A percentile compares a stretch with the other conserved stretches of the same genome.
Evolutionary conservation across 2,797 vertebrate species (phyloP).

Genomic region (Phaenicophaeus curvirostris): DNA sequence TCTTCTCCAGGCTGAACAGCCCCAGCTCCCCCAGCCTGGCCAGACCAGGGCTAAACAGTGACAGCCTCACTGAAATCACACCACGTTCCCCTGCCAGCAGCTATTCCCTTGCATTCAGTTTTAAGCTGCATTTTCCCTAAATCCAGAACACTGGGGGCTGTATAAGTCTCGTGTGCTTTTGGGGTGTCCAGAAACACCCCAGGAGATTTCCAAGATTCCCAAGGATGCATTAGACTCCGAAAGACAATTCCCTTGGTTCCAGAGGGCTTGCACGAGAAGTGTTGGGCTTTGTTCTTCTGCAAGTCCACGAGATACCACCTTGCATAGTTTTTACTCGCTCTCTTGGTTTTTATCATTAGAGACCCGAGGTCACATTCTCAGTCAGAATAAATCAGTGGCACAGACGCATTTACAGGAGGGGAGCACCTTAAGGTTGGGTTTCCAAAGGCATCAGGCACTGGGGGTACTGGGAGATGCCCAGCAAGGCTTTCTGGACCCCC

Average conservation of each 20-base stretch:
- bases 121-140: not conserved
- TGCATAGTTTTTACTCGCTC: not conserved
- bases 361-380: not conserved
- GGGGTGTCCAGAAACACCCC: not conserved
- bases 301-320: rapidly evolving
- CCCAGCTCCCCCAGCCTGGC: too few relatives aligned
- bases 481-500: not conserved
- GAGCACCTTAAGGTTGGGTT: rapidly evolving
- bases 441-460: not conserved
- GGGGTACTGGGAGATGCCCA: not conserved
- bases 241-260: not conserved
- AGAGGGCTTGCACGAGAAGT: not conserved
- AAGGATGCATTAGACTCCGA: not conserved
- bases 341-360: not conserved
- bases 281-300: not conserved
- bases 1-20: too few relatives aligned
- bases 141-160: not conserved
- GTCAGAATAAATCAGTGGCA: not conserved
- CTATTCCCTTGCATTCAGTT: not conserved
- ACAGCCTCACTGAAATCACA: not conserved
- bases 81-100: not conserved
- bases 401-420: not conserved
- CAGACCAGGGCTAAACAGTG: too few relatives aligned
- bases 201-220: not conserved
- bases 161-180: not conserved